Percentiles rank a stretch among this genome's conserved stretches.
Conservation (phyloP, 2,888 invertebrate species). For the Hypomecis atomaria region DNA sequence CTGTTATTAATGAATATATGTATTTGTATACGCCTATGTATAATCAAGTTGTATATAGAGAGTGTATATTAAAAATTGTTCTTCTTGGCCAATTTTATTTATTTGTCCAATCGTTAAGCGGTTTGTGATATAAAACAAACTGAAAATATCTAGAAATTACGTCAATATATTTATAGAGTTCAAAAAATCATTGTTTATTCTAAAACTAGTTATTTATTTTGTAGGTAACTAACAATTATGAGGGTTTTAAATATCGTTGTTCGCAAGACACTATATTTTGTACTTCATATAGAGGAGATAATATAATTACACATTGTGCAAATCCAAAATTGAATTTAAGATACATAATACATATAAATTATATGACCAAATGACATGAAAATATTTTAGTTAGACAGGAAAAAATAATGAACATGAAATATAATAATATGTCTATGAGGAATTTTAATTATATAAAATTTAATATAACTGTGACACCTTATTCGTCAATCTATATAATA, state of each 20-base stretch:
- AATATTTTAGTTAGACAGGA: neutral
- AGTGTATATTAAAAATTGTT: neutral
- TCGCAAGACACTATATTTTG: slow-evolving; percentile 67
- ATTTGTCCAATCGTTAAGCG: slow-evolving; percentile 18
- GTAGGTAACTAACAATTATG: slow-evolving; percentile 30
- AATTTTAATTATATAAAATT: neutral
- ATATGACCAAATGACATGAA: neutral
- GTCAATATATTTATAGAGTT: neutral
- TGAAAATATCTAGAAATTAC: neutral
- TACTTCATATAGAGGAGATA: slow-evolving; percentile 50
- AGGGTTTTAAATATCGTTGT: slow-evolving; percentile 51
- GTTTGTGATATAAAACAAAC: slow-evolving; percentile 2
- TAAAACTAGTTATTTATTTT: slow-evolving; percentile 18
- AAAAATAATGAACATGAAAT: neutral
- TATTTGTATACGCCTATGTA: neutral
- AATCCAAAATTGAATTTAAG: neutral
- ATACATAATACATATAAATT: neutral
- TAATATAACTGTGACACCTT: neutral
- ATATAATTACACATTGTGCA: slow-evolving; percentile 1
- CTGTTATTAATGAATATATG: neutral
- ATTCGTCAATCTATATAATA: slow-evolving; percentile 2
- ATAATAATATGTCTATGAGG: neutral
- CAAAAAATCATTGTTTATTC: slow-evolving; percentile 12
- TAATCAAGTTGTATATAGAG: neutral
- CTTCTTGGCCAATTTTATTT: neutral